These are phyloP conservation scores for Mobula hypostoma DNA, from an alignment of 2,113 vertebrate genomes.

Conservation along the genomic window DNA sequence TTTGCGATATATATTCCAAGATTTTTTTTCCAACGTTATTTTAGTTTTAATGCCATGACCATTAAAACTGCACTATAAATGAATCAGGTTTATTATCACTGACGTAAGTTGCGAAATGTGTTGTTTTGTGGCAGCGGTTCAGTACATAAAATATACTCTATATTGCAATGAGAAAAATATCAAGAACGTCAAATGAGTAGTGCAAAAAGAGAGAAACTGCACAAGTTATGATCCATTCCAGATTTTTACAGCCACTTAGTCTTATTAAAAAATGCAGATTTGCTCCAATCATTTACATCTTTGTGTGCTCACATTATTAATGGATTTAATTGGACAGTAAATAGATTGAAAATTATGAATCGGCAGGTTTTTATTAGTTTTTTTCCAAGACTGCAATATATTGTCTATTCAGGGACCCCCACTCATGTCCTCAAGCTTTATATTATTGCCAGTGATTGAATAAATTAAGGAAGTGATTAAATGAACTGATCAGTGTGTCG, in stretches of 20 bases:
- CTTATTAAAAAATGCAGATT: constrained; percentile 68
- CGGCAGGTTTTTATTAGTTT: constrained; percentile 12
- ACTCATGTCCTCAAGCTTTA: not conserved
- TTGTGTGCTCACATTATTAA: constrained; percentile 59
- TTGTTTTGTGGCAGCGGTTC: no score
- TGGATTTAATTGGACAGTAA: constrained; percentile 65
- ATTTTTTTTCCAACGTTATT: not conserved
- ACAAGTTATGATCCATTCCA: not conserved
- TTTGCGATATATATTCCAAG: not conserved
- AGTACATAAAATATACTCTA: no score
- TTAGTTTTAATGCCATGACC: constrained; percentile 49
- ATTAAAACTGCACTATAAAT: not conserved
- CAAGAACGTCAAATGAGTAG: no score
- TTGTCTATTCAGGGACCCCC: not conserved
- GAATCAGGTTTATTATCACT: no score
- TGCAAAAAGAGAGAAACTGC: no score
- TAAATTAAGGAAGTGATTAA: not conserved
- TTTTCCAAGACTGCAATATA: not conserved
- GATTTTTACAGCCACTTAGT: constrained; percentile 64
- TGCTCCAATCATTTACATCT: constrained; percentile 52
- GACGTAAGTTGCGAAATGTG: no score
- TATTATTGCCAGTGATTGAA: constrained; percentile 4
- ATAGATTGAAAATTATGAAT: constrained; percentile 46
- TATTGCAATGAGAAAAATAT: no score
- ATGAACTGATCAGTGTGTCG: not conserved